Percentiles rank a stretch among this genome's conserved stretches.
phyloP scores from a whole-genome alignment of 2,888 invertebrate genomes.

The Cantharis rufa region DNA sequence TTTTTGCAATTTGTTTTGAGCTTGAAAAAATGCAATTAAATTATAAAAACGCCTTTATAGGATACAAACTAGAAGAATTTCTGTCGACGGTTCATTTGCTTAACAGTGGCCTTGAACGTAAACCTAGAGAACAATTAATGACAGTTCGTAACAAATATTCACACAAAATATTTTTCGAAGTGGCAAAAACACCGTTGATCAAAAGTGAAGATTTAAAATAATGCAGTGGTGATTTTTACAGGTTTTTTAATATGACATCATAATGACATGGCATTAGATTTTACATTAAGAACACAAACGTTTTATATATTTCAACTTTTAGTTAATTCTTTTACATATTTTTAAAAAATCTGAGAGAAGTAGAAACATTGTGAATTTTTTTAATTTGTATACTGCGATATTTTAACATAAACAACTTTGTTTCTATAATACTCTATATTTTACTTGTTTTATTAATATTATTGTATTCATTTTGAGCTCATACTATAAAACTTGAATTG shows the following conservation, averaged over 20 bases:
- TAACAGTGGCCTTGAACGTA: conserved; percentile 77
- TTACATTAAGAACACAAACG: neutral
- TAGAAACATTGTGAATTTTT: neutral
- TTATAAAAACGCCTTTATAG: conserved; percentile 51
- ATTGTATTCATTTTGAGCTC: neutral
- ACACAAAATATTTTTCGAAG: conserved; percentile 91
- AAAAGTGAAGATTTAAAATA: conserved; percentile 43
- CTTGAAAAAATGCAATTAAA: neutral
- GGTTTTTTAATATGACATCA: conserved; percentile 10
- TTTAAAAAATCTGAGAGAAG: neutral
- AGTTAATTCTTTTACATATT: neutral
- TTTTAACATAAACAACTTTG: neutral
- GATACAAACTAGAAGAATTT: conserved; percentile 77
- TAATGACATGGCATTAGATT: neutral
- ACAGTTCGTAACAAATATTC: conserved; percentile 93
- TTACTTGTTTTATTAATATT: neutral
- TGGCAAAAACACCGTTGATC: conserved; percentile 78
- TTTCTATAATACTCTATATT: neutral
- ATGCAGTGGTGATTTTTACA: conserved; percentile 9
- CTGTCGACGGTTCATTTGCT: conserved; percentile 70
- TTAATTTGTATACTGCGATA: conserved; percentile 3
- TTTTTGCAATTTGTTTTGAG: neutral
- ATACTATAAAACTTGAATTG: neutral
- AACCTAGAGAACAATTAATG: conserved; percentile 77
- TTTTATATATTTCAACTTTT: neutral